Percentiles rank a stretch among this genome's conserved stretches.
Conservation (phyloP, 2,888 invertebrate genomes). For the Phlogophora meticulosa region DNA sequence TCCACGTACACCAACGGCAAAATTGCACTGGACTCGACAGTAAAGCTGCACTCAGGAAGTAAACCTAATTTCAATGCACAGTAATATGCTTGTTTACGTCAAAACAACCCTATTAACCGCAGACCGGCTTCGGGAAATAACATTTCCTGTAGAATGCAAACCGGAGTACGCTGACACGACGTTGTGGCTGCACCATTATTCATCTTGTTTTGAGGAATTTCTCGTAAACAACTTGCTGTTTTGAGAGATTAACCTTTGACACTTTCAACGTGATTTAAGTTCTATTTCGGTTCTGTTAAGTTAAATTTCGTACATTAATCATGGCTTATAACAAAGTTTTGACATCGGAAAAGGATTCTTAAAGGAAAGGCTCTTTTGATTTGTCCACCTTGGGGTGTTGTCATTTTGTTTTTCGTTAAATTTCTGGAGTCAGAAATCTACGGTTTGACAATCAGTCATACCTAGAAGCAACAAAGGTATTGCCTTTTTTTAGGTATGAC, state of each 20-base stretch:
- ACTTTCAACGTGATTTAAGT: slow-evolving; percentile 6
- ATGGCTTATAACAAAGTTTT: slow-evolving; percentile 23
- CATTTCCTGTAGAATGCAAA: slow-evolving; percentile 51
- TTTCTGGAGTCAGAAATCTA: no score
- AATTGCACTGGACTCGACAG: neutral
- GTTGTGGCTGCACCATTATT: slow-evolving; percentile 21
- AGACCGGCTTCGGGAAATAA: slow-evolving; percentile 47
- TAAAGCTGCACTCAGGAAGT: neutral
- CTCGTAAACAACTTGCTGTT: slow-evolving; percentile 34
- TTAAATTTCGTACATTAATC: slow-evolving; percentile 7
- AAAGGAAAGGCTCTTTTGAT: slow-evolving; percentile 12
- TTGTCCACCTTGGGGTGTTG: neutral
- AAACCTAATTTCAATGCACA: slow-evolving; percentile 20
- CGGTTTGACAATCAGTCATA: no score
- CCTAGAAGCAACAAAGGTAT: no score
- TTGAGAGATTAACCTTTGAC: slow-evolving; percentile 16
- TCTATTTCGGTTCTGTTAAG: slow-evolving; percentile 8
- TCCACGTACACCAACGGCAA: neutral
- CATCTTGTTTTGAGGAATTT: slow-evolving; percentile 42
- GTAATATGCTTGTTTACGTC: slow-evolving; percentile 24
- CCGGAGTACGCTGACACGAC: slow-evolving; percentile 22
- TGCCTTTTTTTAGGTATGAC: no score
- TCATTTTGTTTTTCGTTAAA: neutral
- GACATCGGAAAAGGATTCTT: neutral
- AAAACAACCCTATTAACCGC: slow-evolving; percentile 25